Base-by-base conservation (phyloP, 1,140 invertebrate species). In the Alviniconcha marisindica region DNA sequence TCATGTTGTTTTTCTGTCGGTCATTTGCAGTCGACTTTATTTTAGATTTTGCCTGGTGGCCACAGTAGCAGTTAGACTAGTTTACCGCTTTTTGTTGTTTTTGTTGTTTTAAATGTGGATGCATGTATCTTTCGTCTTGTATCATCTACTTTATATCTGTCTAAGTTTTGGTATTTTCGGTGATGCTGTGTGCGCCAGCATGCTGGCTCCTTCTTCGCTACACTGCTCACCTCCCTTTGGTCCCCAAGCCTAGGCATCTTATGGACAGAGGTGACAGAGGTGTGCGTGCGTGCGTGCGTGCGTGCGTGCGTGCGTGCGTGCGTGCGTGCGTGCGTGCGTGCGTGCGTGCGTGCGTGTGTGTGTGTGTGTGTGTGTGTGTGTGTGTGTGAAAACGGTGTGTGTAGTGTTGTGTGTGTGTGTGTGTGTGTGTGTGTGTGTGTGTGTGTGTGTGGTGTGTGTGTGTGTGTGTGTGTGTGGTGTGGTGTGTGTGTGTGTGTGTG, bases 331-430 rank as follows among this genome's bases (percentile, higher is more conserved):
- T 42, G 36, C 36, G 71, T 74, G 71, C 40, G 7, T 36, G 40
- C n/a, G 33, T 74, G 33, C n/a, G 15, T 74, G 71, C 1, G 10
- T 74, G 28, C 33, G 10, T 69, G 33, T 69, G 14, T 69, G 28
- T 69, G n/a, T 69, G n/a, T 69, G n/a, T 69, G 63, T 33, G 24
- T 66, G 63, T 66, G 24, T 66, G 31, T n/a, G n/a, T 28, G 63
- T 18, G 0, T 28, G 63, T 0, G 28, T 28, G 28, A 69, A 69
- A 14, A 14, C 63, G 28, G n/a, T n/a, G n/a, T n/a, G n/a, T n/a
- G n/a, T n/a, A n/a, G n/a, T n/a, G n/a, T n/a, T n/a, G n/a, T n/a
- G n/a, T n/a, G n/a, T n/a, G n/a, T n/a, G n/a, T n/a, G n/a, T n/a
- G n/a, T n/a, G n/a, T n/a, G n/a, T n/a, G n/a, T n/a, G n/a, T n/a